Percentiles rank a stretch among this genome's conserved stretches.
Conservation (phyloP, 2,888 invertebrate species). For the Oscheius sp. region DNA sequence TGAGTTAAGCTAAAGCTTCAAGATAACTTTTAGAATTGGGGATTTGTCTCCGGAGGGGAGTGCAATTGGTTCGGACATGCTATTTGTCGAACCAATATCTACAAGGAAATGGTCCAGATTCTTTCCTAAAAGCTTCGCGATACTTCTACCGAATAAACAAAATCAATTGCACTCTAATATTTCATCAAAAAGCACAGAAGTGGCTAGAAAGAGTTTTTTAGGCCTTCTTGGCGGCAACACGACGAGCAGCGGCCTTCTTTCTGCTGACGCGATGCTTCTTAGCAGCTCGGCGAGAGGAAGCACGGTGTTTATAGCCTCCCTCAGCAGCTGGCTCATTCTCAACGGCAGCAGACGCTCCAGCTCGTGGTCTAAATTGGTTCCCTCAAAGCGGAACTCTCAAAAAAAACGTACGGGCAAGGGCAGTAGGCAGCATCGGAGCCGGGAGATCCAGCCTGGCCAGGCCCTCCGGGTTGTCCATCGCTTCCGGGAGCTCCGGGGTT, state of each 20-base stretch:
- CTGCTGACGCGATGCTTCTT: constrained; percentile 3
- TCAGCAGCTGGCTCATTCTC: background rate
- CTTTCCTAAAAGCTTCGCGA: too few species aligned
- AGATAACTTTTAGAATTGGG: too few species aligned
- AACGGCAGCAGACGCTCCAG: too few species aligned
- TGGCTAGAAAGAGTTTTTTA: too few species aligned
- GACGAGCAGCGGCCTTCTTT: background rate
- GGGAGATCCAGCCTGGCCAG: background rate
- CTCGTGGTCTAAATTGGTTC: background rate
- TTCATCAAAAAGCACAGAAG: too few species aligned
- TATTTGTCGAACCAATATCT: too few species aligned
- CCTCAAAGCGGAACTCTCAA: background rate
- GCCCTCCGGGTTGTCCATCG: constrained; percentile 8
- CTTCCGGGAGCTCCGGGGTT: constrained; percentile 2
- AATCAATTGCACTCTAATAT: too few species aligned
- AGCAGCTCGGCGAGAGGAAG: constrained; percentile 6
- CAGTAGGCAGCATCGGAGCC: constrained; percentile 14
- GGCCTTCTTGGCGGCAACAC: constrained; percentile 22
- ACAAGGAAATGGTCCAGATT: too few species aligned
- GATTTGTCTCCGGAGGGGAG: too few species aligned
- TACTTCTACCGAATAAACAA: too few species aligned
- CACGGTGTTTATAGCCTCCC: constrained; percentile 1
- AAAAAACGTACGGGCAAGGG: background rate
- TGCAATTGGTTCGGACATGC: too few species aligned
- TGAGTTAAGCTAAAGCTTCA: too few species aligned